phyloP scores from a whole-genome alignment of 2,797 vertebrate species.

The Paguma larvata region DNA sequence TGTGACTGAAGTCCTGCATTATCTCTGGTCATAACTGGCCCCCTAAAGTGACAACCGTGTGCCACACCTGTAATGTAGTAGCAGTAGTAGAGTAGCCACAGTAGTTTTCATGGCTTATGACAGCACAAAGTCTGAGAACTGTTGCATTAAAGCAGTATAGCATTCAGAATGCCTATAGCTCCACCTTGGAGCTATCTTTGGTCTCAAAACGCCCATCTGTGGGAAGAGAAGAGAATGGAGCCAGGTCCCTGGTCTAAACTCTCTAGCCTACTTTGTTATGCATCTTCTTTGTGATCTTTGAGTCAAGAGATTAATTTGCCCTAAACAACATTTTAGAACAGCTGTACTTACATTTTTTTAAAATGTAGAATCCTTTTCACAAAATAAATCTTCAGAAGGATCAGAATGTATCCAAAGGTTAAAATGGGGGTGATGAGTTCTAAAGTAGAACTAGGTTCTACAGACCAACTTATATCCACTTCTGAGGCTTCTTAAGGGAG shows the following conservation, averaged over 20 bases:
- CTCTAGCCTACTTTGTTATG: neutral
- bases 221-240: neutral
- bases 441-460: neutral
- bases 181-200: neutral
- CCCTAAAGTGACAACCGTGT: neutral
- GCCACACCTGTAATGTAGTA: neutral
- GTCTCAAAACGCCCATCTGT: neutral
- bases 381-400: slow-evolving; percentile 43
- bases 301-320: neutral
- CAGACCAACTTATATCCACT: neutral
- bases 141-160: neutral
- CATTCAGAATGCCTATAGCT: neutral
- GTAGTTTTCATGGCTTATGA: neutral
- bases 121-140: neutral
- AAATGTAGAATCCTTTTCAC: neutral
- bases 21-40: neutral
- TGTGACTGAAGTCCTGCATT: neutral
- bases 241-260: neutral
- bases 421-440: neutral
- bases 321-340: neutral
- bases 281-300: neutral
- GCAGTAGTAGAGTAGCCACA: neutral
- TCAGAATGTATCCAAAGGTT: neutral
- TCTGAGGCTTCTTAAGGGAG: neutral
- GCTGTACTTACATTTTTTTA: neutral